phyloP scores from a whole-genome alignment of 1,140 invertebrate genomes.

The Drosophila chauvacae region DNA sequence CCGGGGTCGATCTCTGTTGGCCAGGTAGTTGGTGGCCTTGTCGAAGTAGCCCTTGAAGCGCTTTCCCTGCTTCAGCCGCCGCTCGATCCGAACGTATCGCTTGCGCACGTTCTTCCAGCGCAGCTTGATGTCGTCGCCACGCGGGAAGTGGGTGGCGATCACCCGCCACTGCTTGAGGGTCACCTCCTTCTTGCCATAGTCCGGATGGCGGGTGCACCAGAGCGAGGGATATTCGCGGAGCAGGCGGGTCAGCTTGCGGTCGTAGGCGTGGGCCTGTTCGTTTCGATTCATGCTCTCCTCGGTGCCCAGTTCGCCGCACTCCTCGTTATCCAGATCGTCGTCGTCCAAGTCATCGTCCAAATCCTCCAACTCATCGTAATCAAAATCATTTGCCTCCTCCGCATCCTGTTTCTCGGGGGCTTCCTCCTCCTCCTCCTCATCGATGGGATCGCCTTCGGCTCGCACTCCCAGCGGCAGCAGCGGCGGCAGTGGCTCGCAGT shows the following conservation, averaged over 20 bases:
- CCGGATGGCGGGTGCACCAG: constrained; percentile 77
- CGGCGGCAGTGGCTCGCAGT: constrained; percentile 64
- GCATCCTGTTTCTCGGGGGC: constrained; percentile 19
- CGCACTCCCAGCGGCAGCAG: constrained; percentile 62
- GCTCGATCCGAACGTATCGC: constrained; percentile 74
- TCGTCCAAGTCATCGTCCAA: constrained; percentile 49
- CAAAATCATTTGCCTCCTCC: constrained; percentile 41
- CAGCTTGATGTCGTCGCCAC: constrained; percentile 72
- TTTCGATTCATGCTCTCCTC: constrained; percentile 79
- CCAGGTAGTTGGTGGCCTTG: constrained; percentile 79
- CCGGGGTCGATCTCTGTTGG: constrained; percentile 66
- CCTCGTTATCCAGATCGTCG: constrained; percentile 59
- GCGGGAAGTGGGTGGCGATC: constrained; percentile 73
- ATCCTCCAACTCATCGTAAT: constrained; percentile 33
- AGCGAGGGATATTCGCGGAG: constrained; percentile 77
- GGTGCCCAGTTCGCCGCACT: constrained; percentile 48
- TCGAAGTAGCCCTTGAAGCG: constrained; percentile 82
- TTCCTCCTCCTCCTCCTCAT: constrained; percentile 76
- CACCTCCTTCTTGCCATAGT: constrained; percentile 78
- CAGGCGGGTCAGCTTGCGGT: constrained; percentile 72
- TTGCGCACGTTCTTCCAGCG: constrained; percentile 82
- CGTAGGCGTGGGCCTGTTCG: constrained; percentile 76
- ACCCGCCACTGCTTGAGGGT: constrained; percentile 76
- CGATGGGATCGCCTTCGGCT: constrained; percentile 67
- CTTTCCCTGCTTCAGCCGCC: constrained; percentile 67